Conservation (phyloP, 2,888 invertebrate genomes). For the Muschampia plurimacula region DNA sequence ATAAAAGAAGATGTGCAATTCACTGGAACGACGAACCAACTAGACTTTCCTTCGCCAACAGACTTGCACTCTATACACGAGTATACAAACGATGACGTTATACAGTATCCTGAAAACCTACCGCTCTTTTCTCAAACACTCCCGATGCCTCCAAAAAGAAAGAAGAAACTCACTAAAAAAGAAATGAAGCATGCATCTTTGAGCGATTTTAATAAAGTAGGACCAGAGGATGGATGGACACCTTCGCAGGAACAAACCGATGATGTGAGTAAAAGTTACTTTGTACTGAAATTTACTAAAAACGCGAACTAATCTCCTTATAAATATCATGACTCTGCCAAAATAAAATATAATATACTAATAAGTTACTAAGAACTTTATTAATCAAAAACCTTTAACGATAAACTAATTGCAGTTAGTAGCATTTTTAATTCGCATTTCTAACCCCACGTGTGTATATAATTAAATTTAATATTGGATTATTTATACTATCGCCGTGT, state of each 20-base stretch:
- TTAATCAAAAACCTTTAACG: too few species aligned
- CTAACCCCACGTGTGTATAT: too few species aligned
- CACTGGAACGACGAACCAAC: conserved; percentile 59
- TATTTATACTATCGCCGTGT: too few species aligned
- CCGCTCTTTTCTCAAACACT: conserved; percentile 75
- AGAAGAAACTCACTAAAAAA: conserved; percentile 64
- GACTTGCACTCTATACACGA: conserved; percentile 77
- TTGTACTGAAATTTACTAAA: not conserved
- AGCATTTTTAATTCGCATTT: too few species aligned
- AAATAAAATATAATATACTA: too few species aligned
- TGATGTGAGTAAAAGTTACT: conserved; percentile 68
- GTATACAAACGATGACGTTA: conserved; percentile 81
- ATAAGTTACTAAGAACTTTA: too few species aligned
- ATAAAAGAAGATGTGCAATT: conserved; percentile 65
- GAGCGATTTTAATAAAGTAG: conserved; percentile 66
- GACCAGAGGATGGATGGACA: conserved; percentile 63
- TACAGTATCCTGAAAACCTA: conserved; percentile 83
- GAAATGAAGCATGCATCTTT: conserved; percentile 70
- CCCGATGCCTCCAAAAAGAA: conserved; percentile 79
- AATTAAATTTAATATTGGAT: too few species aligned
- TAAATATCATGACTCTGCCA: too few species aligned
- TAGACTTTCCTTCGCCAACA: conserved; percentile 59
- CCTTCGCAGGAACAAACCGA: conserved; percentile 61
- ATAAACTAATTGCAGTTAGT: too few species aligned
- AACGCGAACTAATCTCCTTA: too few species aligned